Evolutionary conservation across 2,888 invertebrate genomes (phyloP).

Genomic region (Theretra japonica): DNA sequence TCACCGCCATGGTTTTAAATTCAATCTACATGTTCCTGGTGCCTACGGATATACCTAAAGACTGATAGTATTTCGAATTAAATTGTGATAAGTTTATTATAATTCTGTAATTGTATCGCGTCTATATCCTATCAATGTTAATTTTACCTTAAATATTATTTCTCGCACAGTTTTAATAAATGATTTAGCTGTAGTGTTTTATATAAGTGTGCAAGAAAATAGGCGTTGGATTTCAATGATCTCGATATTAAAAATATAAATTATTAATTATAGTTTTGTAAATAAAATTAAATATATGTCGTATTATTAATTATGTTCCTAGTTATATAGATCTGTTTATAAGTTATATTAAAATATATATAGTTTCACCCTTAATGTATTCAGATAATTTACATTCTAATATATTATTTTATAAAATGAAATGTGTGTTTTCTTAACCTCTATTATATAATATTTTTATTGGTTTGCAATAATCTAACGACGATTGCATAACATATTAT

Average conservation of each 20-base stretch:
- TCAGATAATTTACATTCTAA: conserved; percentile 38
- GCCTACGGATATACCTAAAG: conserved; percentile 60
- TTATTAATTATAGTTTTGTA: conserved; percentile 42
- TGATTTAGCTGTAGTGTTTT: conserved; percentile 50
- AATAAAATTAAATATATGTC: conserved; percentile 39
- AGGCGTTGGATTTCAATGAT: conserved; percentile 48
- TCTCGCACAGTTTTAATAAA: conserved; percentile 34
- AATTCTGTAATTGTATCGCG: conserved; percentile 21
- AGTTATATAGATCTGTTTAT: conserved; percentile 30
- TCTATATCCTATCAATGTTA: conserved; percentile 33
- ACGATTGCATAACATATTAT: not conserved
- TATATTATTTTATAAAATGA: conserved; percentile 37
- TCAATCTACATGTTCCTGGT: conserved; percentile 59
- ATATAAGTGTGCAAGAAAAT: conserved; percentile 43
- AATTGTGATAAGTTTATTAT: conserved; percentile 64
- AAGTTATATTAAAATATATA: conserved; percentile 29
- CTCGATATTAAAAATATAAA: conserved; percentile 48
- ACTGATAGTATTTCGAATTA: conserved; percentile 77
- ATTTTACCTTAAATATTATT: conserved; percentile 37
- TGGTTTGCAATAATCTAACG: not conserved
- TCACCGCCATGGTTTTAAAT: conserved; percentile 46
- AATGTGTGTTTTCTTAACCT: conserved; percentile 4
- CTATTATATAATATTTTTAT: not conserved
- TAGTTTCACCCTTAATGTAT: conserved; percentile 36
- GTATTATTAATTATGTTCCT: conserved; percentile 36